phyloP scores from a whole-genome alignment of 2,888 invertebrate genomes.

The Schizotus pectinicornis region DNA sequence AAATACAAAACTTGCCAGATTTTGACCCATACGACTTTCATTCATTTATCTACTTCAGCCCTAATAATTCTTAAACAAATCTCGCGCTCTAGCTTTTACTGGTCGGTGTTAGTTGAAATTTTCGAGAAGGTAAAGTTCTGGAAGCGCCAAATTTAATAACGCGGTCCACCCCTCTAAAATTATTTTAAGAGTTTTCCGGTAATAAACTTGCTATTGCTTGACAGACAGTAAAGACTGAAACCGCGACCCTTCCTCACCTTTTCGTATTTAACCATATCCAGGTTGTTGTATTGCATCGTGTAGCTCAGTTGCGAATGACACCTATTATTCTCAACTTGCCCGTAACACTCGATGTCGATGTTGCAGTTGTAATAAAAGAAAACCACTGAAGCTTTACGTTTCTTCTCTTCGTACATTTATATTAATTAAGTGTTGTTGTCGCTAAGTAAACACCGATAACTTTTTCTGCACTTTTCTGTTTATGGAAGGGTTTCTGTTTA shows the following conservation, averaged over 20 bases:
- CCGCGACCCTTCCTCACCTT: slow-evolving; percentile 4
- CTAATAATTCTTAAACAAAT: too few species aligned
- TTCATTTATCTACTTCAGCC: too few species aligned
- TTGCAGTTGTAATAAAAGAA: slow-evolving; percentile 26
- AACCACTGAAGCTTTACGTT: slow-evolving; percentile 9
- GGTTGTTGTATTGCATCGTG: slow-evolving; percentile 35
- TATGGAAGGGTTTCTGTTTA: neutral
- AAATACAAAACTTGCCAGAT: too few species aligned
- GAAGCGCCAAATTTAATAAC: too few species aligned
- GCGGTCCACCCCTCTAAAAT: too few species aligned
- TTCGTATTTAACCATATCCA: slow-evolving; percentile 29
- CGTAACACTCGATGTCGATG: slow-evolving; percentile 21
- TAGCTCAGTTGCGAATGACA: slow-evolving; percentile 37
- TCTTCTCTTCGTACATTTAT: slow-evolving; percentile 29
- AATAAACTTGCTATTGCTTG: too few species aligned
- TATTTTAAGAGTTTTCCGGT: too few species aligned
- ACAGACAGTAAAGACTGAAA: too few species aligned
- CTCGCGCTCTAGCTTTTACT: too few species aligned
- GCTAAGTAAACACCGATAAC: slow-evolving; percentile 28
- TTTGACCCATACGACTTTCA: too few species aligned
- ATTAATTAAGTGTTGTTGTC: slow-evolving; percentile 16
- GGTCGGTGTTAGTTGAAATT: too few species aligned
- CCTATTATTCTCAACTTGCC: neutral
- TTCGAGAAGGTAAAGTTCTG: too few species aligned
- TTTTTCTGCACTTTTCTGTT: slow-evolving; percentile 16